Conservation (phyloP, 2,113 vertebrate genomes). For the Pangasianodon gigas region DNA sequence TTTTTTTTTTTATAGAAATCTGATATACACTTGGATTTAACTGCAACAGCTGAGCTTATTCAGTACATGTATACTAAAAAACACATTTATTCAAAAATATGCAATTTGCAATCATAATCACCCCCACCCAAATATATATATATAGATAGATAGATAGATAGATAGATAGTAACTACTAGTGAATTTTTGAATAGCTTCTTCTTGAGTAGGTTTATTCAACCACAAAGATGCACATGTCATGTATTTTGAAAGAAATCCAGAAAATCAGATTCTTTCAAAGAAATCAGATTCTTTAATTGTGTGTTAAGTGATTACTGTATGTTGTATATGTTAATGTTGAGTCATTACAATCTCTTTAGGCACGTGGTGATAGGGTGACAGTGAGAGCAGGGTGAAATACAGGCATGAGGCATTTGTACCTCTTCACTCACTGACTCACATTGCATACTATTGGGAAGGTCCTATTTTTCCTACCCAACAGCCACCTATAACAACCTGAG, state of each 20-base stretch:
- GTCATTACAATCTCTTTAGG: not conserved
- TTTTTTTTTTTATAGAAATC: not conserved
- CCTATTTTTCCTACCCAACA: slow-evolving; percentile 34
- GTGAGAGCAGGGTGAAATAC: not conserved
- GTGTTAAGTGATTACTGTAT: not conserved
- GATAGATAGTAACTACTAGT: not conserved
- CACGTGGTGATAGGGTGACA: not conserved
- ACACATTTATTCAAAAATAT: not conserved
- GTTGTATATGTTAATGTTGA: not conserved
- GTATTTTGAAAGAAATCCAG: not conserved
- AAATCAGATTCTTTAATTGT: not conserved
- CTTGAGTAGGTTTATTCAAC: not conserved
- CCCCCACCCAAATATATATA: not conserved
- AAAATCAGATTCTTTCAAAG: not conserved
- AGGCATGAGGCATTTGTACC: slow-evolving; percentile 5
- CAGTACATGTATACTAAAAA: not conserved
- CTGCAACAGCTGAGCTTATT: not conserved
- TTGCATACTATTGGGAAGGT: slow-evolving; percentile 13
- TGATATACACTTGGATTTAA: not conserved
- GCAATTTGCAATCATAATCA: not conserved
- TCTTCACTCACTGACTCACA: slow-evolving; percentile 32
- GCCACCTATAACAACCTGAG: slow-evolving; percentile 1
- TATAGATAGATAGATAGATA: too few relatives aligned
- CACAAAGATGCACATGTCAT: not conserved
- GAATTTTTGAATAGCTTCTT: not conserved